Base-by-base conservation (phyloP, 2,888 invertebrate genomes). In the Sabatieria punctata region DNA sequence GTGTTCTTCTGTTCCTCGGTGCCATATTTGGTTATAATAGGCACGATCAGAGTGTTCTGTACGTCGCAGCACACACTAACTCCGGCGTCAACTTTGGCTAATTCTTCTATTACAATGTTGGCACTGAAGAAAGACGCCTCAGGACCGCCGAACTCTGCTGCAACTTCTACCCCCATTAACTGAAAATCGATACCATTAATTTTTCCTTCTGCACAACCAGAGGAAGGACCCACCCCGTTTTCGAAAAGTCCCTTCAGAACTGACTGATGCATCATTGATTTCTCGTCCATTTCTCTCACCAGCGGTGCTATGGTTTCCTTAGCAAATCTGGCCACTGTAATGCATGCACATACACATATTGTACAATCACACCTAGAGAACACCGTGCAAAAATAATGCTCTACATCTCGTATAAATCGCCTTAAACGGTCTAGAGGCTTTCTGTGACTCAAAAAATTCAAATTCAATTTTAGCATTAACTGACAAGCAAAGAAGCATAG, bases 141-240 rank as follows among this genome's bases (percentile, higher is more conserved):
- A 0, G 85, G 78, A 1, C 95, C 95, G 47, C 83, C 84, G 68
- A 84, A 83, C 57, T 89, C 79, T 2, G 76, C 70, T 4, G 80
- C 81, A 33, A 88, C 79, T 73, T 95, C 91, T 46, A 93, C 77
- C 1, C 84, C 85, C 85, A 89, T 85, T 19, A 88, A 66, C 80
- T 80, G 60, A 45, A 68, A 66, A 6, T n/a, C n/a, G n/a, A n/a
- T n/a, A n/a, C n/a, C n/a, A n/a, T n/a, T n/a, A n/a, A n/a, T n/a
- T n/a, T n/a, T n/a, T n/a, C n/a, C n/a, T n/a, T n/a, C n/a, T n/a
- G n/a, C n/a, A n/a, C n/a, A n/a, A n/a, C n/a, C n/a, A n/a, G n/a
- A n/a, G n/a, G n/a, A n/a, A n/a, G n/a, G n/a, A n/a, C n/a, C n/a
- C 73, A 85, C 85, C 56, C 95, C 93, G 70, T 91, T 91, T 54